These are phyloP conservation scores for Belgica antarctica DNA, from an alignment of 2,888 invertebrate species.

Conservation along the genomic window DNA sequence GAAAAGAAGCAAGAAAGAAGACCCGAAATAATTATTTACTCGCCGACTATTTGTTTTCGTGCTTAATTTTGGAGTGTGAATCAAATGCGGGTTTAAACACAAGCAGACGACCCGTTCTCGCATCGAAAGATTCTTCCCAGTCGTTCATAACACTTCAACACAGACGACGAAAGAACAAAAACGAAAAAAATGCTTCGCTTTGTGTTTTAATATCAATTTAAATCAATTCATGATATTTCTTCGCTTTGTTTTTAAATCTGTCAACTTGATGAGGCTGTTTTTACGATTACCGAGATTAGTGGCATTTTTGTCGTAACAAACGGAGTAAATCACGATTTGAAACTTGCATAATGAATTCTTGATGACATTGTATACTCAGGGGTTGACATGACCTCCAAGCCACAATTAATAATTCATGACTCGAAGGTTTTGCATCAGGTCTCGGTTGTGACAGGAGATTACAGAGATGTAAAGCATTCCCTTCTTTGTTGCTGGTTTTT, in stretches of 20 bases:
- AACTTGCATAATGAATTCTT: no score
- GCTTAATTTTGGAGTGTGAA: not conserved
- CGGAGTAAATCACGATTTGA: no score
- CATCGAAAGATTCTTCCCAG: not conserved
- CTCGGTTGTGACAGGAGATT: no score
- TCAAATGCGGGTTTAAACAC: slow-evolving; percentile 3
- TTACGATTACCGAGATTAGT: no score
- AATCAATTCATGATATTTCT: slow-evolving; percentile 35
- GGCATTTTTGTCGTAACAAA: no score
- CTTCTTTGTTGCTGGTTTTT: no score
- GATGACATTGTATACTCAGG: no score
- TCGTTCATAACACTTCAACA: not conserved
- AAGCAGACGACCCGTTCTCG: not conserved
- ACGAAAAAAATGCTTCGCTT: slow-evolving; percentile 17
- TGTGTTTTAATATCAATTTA: slow-evolving; percentile 36
- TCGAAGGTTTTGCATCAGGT: no score
- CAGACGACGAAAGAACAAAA: not conserved
- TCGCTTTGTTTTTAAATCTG: slow-evolving; percentile 28
- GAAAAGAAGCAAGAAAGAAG: not conserved
- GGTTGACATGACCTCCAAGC: no score
- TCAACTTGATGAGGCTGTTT: no score
- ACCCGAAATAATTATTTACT: slow-evolving; percentile 1
- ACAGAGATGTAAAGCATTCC: no score
- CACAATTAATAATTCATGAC: no score
- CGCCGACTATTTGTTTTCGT: slow-evolving; percentile 9